phyloP scores from a whole-genome alignment of 2,113 vertebrate genomes.

The Nicator chloris region DNA sequence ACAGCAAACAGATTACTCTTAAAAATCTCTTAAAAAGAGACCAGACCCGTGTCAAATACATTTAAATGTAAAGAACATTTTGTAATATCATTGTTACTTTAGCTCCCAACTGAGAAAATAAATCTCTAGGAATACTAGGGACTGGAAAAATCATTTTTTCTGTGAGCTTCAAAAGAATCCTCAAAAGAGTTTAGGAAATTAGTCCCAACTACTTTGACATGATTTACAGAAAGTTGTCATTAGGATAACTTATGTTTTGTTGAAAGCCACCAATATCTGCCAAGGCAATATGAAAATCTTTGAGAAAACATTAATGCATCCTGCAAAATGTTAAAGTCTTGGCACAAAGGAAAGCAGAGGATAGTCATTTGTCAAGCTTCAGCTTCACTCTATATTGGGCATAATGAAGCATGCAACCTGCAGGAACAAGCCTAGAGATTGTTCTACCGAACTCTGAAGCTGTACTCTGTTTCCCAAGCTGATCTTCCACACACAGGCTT shows the following conservation, averaged over 20 bases:
- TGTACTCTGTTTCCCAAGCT: background rate
- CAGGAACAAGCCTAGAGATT: background rate
- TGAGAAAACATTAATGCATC: constrained; percentile 12
- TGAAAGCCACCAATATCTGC: constrained; percentile 30
- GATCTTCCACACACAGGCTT: background rate
- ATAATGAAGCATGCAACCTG: background rate
- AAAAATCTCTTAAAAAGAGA: background rate
- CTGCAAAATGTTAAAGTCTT: constrained; percentile 3
- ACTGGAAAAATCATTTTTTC: constrained; percentile 38
- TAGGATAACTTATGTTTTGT: background rate
- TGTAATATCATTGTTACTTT: background rate
- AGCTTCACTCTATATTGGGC: background rate
- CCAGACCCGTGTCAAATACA: background rate
- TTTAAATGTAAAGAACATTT: constrained; percentile 26
- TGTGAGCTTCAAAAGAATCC: background rate
- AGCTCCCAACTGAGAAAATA: background rate
- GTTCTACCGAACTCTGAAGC: background rate
- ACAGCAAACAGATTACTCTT: background rate
- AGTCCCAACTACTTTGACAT: background rate
- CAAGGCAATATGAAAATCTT: constrained; percentile 24
- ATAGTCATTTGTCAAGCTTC: constrained; percentile 12
- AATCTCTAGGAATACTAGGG: background rate
- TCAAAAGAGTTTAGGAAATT: constrained; percentile 41
- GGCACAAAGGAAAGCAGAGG: background rate
- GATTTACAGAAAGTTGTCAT: constrained; percentile 20